Conservation (phyloP, 2,113 vertebrate species). For the Mus spicilegus region DNA sequence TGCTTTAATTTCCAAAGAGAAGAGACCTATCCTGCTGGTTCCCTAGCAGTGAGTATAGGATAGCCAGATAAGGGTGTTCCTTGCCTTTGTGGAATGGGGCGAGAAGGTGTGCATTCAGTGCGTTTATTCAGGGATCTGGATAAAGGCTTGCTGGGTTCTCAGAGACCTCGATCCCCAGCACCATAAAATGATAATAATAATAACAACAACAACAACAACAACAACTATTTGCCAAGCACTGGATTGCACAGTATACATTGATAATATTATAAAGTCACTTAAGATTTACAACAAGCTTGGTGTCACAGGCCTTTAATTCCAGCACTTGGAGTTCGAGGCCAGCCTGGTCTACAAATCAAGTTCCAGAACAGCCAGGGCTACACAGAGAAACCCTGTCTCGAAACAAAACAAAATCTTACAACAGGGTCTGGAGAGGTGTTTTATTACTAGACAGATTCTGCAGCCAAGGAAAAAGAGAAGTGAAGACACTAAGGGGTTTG, state of each 20-base stretch:
- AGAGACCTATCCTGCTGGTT: neutral
- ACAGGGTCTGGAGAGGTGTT: neutral
- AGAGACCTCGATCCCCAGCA: neutral
- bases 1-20: conserved; percentile 41
- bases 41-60: neutral
- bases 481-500: neutral
- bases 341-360: too few species aligned
- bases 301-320: too few species aligned
- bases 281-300: neutral
- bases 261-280: neutral
- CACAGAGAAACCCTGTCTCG: neutral
- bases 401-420: neutral
- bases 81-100: neutral
- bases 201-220: neutral
- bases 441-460: neutral
- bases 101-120: neutral
- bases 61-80: neutral
- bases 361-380: too few species aligned
- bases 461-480: conserved; percentile 28
- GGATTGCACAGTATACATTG: neutral
- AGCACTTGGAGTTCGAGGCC: too few species aligned
- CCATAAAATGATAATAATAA: neutral
- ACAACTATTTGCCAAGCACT: neutral
- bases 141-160: neutral
- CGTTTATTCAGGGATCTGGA: neutral